A percentile compares a stretch with the other conserved stretches of the same genome.
Conservation (phyloP, 2,113 vertebrate species). For the Pipra filicauda region DNA sequence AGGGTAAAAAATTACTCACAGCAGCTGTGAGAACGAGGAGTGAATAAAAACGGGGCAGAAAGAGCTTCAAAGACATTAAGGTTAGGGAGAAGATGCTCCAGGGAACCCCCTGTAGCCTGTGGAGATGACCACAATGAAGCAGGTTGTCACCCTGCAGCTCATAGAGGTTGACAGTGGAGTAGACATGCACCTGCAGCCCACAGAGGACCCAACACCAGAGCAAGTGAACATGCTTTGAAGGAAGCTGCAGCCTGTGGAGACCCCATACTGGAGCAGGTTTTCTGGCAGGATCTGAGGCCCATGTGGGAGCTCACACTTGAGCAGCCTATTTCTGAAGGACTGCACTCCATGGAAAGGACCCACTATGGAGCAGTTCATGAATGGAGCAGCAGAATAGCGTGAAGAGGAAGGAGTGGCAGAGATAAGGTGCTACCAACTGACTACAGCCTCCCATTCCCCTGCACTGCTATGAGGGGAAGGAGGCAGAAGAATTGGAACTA, state of each 20-base stretch:
- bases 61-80: not conserved
- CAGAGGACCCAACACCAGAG: accelerated
- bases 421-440: not conserved
- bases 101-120: not conserved
- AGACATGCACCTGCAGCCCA: not conserved
- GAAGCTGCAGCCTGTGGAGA: not conserved
- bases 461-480: not conserved
- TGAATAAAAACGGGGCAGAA: not conserved
- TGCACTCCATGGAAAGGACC: accelerated
- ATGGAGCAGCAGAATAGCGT: not conserved
- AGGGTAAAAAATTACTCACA: not conserved
- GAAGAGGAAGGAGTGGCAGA: not conserved
- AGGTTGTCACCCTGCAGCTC: not conserved
- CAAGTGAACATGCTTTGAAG: not conserved
- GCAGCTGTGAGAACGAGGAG: not conserved
- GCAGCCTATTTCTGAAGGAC: not conserved
- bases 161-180: not conserved
- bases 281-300: not conserved
- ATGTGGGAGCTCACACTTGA: not conserved
- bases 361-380: not conserved
- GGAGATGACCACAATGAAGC: accelerated
- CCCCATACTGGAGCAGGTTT: not conserved
- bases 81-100: not conserved
- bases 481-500: not conserved
- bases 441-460: not conserved